Evolutionary conservation across 1,140 invertebrate species (phyloP), one percentile per base, ranked within the genome.

Genomic region (Ooceraea biroi): DNA sequence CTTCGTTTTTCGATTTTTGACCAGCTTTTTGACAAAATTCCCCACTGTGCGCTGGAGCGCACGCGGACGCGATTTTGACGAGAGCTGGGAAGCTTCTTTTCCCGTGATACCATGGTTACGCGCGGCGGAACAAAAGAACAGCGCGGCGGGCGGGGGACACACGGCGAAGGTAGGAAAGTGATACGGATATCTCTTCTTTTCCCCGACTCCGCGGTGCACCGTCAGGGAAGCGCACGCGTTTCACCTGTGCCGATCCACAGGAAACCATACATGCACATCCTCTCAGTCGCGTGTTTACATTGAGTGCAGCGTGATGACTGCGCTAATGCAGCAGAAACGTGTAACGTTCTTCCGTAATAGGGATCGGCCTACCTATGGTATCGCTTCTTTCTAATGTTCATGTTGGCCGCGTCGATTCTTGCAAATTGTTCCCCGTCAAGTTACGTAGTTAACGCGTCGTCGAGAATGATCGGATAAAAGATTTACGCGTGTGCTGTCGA

Each of bases 241-340:
- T 93, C 92, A 92, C 92, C 92, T 89, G 92, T 60, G 25, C 65
- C 90, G 88, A 90, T 92, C 89, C 87, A 88, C 90, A 89, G 89
- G 85, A 90, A 88, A 87, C 88, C 88, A 52, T 86, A 86, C 82
- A 91, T 88, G 85, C 85, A 71, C 85, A 48, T 58, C 36, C 86
- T 85, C 88, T 89, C 91, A 93, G 90, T 92, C 92, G 89, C 85
- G 91, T 90, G 92, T 90, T 91, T 92, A 90, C 91, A 55, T 90
- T 83, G 85, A 88, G 83, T 48, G 88, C 84, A 69, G 57, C 52
- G 65, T 68, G 61, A 82, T 85, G 77, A 52, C 84, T 19, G 52
- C 27, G 19, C 27, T 36, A 46, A 66, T 22, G 60, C 52, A 17
- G 46, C 52, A 36, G 63, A 82, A 73, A 78, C 11, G 36, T 30